phyloP scores from a whole-genome alignment of 2,113 vertebrate genomes.

The Tamias sibiricus region DNA sequence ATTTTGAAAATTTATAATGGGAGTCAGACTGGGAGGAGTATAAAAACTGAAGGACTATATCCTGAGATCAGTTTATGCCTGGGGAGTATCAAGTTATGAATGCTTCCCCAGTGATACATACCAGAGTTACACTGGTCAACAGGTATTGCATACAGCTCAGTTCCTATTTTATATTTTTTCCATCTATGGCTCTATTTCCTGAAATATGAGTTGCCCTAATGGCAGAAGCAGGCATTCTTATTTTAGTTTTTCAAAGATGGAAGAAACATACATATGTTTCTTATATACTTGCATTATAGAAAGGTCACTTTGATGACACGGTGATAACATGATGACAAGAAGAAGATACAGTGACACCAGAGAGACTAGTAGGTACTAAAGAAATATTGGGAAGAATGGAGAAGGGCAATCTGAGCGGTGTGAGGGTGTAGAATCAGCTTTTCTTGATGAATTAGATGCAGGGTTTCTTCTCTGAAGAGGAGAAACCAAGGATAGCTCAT shows the following conservation, averaged over 20 bases:
- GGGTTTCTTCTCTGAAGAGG: neutral
- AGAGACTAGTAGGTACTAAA: neutral
- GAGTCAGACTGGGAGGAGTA: neutral
- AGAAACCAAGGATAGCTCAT: neutral
- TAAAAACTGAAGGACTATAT: neutral
- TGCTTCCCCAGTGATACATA: neutral
- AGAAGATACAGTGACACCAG: neutral
- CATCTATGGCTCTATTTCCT: neutral
- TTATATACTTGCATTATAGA: conserved; percentile 21
- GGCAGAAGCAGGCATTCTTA: neutral
- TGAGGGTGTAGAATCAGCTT: neutral
- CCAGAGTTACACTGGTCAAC: neutral
- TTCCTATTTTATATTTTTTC: neutral
- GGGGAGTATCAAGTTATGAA: neutral
- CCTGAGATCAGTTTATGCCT: neutral
- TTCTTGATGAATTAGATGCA: neutral
- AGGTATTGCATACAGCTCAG: neutral
- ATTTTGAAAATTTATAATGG: neutral
- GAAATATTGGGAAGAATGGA: neutral
- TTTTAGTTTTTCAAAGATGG: neutral
- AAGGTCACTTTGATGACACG: neutral
- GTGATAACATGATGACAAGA: neutral
- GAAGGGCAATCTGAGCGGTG: neutral
- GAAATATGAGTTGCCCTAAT: neutral
- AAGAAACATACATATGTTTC: neutral